These are phyloP conservation scores for Lepidocyrtinus sp. DNA, from an alignment of 2,888 invertebrate genomes.

Conservation along the genomic window DNA sequence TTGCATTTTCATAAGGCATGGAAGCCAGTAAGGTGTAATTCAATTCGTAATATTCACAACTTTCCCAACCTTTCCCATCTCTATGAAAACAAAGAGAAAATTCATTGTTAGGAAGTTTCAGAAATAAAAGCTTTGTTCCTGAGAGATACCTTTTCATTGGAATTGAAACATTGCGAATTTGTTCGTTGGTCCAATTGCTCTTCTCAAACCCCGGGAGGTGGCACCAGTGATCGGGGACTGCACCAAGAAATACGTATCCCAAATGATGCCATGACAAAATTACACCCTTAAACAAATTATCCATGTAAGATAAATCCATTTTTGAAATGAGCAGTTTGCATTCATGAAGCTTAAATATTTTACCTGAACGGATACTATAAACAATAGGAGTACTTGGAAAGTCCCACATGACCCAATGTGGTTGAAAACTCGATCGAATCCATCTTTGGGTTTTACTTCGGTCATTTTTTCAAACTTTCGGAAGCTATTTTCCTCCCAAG, in stretches of 20 bases:
- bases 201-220: constrained; percentile 36
- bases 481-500: too few relatives aligned
- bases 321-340: too few relatives aligned
- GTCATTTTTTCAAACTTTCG: too few relatives aligned
- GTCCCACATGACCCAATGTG: constrained; percentile 60
- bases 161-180: constrained; percentile 67
- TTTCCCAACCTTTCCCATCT: constrained; percentile 54
- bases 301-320: background rate
- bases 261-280: constrained; percentile 65
- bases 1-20: constrained; percentile 26
- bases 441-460: too few relatives aligned
- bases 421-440: constrained; percentile 65
- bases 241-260: constrained; percentile 65
- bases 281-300: constrained; percentile 32
- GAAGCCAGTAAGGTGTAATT: constrained; percentile 41
- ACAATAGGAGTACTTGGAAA: constrained; percentile 61
- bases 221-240: constrained; percentile 68
- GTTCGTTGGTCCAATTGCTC: constrained; percentile 59
- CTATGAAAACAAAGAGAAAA: too few relatives aligned
- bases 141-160: constrained; percentile 50
- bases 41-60: constrained; percentile 61
- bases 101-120: too few relatives aligned
- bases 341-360: background rate
- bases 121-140: background rate
- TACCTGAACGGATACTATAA: constrained; percentile 65